These are phyloP conservation scores for Amiota mariae DNA, from an alignment of 2,888 invertebrate genomes.

Conservation along the genomic window DNA sequence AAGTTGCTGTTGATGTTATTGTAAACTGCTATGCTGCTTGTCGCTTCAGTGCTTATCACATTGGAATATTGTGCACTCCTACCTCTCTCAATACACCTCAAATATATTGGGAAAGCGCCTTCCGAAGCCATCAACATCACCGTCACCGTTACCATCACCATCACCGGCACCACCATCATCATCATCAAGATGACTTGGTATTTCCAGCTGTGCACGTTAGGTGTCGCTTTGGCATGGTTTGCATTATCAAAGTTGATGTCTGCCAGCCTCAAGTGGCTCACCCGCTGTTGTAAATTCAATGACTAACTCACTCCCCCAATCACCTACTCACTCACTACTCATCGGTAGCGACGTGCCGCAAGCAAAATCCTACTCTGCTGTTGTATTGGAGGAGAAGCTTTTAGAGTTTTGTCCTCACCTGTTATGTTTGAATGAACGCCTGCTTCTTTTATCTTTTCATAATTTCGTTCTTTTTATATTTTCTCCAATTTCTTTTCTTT, in stretches of 20 bases:
- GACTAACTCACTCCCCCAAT: conserved; percentile 10
- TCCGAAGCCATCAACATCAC: neutral
- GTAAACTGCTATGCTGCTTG: conserved; percentile 15
- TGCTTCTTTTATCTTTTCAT: conserved; percentile 65
- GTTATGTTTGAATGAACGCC: conserved; percentile 65
- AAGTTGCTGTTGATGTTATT: conserved; percentile 5
- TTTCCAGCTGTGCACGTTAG: conserved; percentile 66
- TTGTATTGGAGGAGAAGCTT: conserved; percentile 32
- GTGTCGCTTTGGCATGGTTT: conserved; percentile 53
- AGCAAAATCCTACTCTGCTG: neutral
- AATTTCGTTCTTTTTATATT: conserved; percentile 45
- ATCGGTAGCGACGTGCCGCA: conserved; percentile 28
- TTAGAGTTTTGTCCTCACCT: conserved; percentile 56
- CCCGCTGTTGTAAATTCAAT: conserved; percentile 37
- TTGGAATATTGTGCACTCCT: neutral
- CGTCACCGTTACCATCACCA: neutral
- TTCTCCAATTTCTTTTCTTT: conserved; percentile 45
- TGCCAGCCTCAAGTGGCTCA: conserved; percentile 64
- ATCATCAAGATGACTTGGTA: conserved; percentile 5
- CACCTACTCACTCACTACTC: conserved; percentile 19
- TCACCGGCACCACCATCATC: neutral
- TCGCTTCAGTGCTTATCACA: neutral
- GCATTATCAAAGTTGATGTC: conserved; percentile 68
- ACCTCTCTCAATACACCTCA: no score
- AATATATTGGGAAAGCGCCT: neutral